phyloP scores from a whole-genome alignment of 2,797 vertebrate species.

The Falco novaeseelandiae region DNA sequence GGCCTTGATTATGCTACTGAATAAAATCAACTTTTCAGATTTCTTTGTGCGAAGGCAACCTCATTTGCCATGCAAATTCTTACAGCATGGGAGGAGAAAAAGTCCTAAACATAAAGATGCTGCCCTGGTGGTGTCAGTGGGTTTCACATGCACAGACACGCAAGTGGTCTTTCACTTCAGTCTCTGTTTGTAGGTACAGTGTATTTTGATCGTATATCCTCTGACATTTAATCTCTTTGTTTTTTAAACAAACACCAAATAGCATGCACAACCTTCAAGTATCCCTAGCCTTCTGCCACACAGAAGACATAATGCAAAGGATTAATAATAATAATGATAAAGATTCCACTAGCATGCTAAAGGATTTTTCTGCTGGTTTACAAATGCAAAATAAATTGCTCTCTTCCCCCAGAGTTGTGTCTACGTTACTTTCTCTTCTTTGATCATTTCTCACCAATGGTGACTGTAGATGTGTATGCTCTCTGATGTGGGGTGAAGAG shows the following conservation, averaged over 20 bases:
- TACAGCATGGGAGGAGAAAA: background rate
- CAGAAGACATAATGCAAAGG: background rate
- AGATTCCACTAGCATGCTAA: background rate
- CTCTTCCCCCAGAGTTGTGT: background rate
- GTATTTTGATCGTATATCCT: background rate
- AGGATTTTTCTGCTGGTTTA: background rate
- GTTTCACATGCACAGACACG: background rate
- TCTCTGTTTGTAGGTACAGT: background rate
- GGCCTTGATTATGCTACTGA: slow-evolving; percentile 52
- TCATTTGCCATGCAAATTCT: background rate
- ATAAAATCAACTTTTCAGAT: slow-evolving; percentile 43
- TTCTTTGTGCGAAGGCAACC: background rate
- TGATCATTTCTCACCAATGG: background rate
- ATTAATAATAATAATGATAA: background rate
- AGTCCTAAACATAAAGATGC: background rate
- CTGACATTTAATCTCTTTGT: background rate
- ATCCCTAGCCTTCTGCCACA: background rate
- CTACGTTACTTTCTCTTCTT: background rate
- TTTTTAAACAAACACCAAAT: background rate
- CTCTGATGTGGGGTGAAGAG: background rate
- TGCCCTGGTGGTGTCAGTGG: background rate
- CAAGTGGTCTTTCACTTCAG: rapidly evolving
- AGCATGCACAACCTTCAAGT: background rate
- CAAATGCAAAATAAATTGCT: background rate
- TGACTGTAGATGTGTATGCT: background rate